phyloP scores from a whole-genome alignment of 2,113 vertebrate genomes.

The Agelaius phoeniceus region DNA sequence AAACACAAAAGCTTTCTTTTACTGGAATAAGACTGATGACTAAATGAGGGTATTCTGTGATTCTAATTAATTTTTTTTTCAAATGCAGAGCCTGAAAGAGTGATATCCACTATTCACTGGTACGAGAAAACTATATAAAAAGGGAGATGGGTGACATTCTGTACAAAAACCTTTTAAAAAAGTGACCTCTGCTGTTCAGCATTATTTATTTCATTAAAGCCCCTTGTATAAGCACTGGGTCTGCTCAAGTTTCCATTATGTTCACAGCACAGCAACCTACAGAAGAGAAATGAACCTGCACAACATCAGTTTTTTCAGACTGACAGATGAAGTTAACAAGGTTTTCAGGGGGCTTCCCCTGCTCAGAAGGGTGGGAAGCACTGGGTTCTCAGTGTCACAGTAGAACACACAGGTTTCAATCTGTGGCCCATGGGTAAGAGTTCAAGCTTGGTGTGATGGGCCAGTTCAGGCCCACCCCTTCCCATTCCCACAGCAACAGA shows the following conservation, averaged over 20 bases:
- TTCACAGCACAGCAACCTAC: background rate
- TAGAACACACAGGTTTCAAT: background rate
- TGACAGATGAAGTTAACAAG: background rate
- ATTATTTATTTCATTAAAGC: slow-evolving; percentile 3
- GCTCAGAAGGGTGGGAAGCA: background rate
- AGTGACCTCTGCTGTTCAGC: background rate
- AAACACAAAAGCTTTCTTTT: slow-evolving; percentile 46
- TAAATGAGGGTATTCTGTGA: slow-evolving; percentile 11
- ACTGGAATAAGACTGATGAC: background rate
- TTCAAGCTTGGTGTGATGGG: background rate
- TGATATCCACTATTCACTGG: background rate
- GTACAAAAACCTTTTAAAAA: background rate
- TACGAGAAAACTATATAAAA: background rate
- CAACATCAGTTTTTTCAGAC: background rate
- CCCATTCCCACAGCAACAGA: background rate
- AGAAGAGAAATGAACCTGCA: background rate
- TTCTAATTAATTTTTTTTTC: background rate
- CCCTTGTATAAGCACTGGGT: background rate
- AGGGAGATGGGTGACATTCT: background rate
- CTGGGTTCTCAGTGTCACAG: background rate
- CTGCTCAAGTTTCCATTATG: background rate
- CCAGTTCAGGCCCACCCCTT: background rate
- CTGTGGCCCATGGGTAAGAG: background rate
- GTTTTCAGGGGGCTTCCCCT: background rate
- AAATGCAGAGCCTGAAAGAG: background rate